Percentiles rank a stretch among this genome's conserved stretches.
Evolutionary conservation across 2,888 invertebrate genomes (phyloP).

Genomic region (Archaeoteleia sp.): DNA sequence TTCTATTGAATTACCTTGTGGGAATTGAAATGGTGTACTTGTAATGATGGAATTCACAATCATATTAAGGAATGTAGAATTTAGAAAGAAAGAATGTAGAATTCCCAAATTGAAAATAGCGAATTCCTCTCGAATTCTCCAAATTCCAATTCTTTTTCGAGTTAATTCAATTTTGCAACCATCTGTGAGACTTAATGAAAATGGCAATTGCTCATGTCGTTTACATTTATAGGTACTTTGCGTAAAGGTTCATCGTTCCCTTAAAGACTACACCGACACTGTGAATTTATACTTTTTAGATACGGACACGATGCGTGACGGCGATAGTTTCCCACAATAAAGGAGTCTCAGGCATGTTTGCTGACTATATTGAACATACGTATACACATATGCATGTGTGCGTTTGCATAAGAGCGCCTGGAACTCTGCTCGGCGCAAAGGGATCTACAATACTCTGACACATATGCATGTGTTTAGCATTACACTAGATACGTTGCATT

Average conservation of each 20-base stretch:
- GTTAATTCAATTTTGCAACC: too few relatives aligned
- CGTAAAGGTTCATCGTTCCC: conserved; percentile 32
- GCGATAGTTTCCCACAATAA: conserved; percentile 36
- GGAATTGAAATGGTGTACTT: too few relatives aligned
- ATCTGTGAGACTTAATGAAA: too few relatives aligned
- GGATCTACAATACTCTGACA: not conserved
- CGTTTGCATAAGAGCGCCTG: not conserved
- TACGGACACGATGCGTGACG: conserved; percentile 39
- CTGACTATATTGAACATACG: conserved; percentile 19
- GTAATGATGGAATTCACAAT: too few relatives aligned
- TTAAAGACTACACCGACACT: conserved; percentile 23
- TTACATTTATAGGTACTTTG: conserved; percentile 11
- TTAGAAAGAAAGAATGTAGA: too few relatives aligned
- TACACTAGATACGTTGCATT: not conserved
- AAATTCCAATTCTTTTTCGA: too few relatives aligned
- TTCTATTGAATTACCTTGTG: too few relatives aligned
- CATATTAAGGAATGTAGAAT: too few relatives aligned
- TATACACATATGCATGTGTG: not conserved
- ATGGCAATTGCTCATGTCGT: not conserved
- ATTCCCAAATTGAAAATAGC: too few relatives aligned
- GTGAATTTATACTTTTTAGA: conserved; percentile 40
- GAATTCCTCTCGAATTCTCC: too few relatives aligned
- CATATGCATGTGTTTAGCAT: not conserved
- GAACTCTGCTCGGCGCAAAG: not conserved
- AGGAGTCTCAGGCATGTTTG: conserved; percentile 19